Conservation (phyloP, 2,797 vertebrate genomes). For the Prionace glauca region DNA sequence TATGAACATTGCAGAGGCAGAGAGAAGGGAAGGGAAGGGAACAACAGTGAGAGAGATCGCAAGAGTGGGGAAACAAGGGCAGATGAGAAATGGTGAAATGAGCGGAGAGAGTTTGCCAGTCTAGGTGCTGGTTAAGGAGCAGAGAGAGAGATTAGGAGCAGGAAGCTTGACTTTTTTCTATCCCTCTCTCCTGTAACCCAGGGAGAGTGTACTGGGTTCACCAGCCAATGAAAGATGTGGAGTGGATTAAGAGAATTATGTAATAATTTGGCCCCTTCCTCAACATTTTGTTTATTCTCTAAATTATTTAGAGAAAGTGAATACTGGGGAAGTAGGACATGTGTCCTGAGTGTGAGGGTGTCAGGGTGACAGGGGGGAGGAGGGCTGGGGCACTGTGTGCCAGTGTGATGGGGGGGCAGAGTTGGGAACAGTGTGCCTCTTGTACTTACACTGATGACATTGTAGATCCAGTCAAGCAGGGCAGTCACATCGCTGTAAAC, state of each 20-base stretch:
- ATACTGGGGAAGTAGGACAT: neutral
- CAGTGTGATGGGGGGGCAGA: neutral
- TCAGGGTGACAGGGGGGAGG: too few relatives aligned
- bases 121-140: neutral
- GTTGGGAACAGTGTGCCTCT: neutral
- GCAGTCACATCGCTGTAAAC: slow-evolving; percentile 79
- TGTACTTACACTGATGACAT: slow-evolving; percentile 73
- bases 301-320: too few relatives aligned
- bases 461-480: slow-evolving; percentile 82
- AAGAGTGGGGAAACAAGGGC: neutral
- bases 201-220: too few relatives aligned
- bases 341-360: too few relatives aligned
- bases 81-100: neutral
- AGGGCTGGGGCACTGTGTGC: too few relatives aligned
- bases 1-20: neutral
- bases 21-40: too few relatives aligned
- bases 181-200: too few relatives aligned
- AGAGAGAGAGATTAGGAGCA: neutral
- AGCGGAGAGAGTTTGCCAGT: too few relatives aligned
- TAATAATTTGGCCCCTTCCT: neutral
- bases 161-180: neutral
- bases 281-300: neutral
- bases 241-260: neutral
- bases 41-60: neutral
- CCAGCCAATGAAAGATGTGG: neutral